Evolutionary conservation across 2,113 vertebrate species (phyloP).

Genomic region (Mastomys natalensis): DNA sequence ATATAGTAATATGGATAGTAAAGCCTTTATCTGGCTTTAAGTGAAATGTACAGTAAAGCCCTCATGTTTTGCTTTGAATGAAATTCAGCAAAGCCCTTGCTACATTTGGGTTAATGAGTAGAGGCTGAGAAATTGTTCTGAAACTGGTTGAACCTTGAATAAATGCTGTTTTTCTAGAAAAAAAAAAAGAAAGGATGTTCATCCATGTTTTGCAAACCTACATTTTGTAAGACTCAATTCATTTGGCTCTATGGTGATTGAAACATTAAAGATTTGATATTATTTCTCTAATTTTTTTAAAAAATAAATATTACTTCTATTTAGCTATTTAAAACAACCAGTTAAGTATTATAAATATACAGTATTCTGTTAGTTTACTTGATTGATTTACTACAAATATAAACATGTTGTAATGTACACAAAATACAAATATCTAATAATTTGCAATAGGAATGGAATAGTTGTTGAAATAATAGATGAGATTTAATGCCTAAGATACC

Average conservation of each 20-base stretch:
- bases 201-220: not conserved
- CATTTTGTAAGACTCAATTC: not conserved
- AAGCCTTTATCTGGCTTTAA: too few relatives aligned
- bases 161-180: too few relatives aligned
- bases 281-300: conserved; percentile 7
- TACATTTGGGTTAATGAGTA: too few relatives aligned
- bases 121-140: too few relatives aligned
- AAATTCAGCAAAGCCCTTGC: too few relatives aligned
- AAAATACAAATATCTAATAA: not conserved
- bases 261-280: conserved; percentile 14
- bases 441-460: not conserved
- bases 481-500: not conserved
- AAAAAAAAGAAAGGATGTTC: not conserved
- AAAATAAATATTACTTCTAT: not conserved
- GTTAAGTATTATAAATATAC: not conserved
- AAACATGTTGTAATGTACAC: not conserved
- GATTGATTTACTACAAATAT: conserved; percentile 6
- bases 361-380: not conserved
- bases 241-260: not conserved
- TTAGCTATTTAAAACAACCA: not conserved
- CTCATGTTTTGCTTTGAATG: too few relatives aligned
- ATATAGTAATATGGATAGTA: too few relatives aligned
- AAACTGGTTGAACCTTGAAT: too few relatives aligned
- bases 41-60: too few relatives aligned
- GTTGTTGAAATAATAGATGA: not conserved